phyloP scores from a whole-genome alignment of 35 echinoderm and acorn worm species.

The Strongylocentrotus purpuratus region DNA sequence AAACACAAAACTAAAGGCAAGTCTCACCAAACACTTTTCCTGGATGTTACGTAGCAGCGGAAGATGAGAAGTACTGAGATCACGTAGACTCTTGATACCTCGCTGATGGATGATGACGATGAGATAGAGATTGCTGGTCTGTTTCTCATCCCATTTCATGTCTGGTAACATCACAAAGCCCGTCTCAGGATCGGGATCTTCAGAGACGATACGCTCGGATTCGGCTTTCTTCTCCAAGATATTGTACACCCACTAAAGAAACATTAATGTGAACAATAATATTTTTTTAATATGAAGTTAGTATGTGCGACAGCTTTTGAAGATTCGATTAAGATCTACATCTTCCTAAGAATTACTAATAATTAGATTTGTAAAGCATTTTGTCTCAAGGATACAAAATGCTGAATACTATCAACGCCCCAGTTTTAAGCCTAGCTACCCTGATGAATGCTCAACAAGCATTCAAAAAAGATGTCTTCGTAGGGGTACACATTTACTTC shows the following conservation, averaged over 20 bases:
- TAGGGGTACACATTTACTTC: too few species aligned
- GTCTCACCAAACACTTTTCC: constrained; percentile 84
- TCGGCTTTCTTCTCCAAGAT: constrained; percentile 94
- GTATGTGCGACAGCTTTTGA: too few species aligned
- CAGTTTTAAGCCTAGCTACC: neutral
- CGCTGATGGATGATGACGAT: constrained; percentile 80
- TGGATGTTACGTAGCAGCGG: constrained; percentile 84
- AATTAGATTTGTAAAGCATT: too few species aligned
- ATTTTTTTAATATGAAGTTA: neutral
- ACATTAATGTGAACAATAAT: neutral
- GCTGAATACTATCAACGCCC: too few species aligned
- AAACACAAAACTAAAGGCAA: neutral
- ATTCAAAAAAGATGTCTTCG: too few species aligned
- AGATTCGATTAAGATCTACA: neutral
- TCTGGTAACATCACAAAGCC: constrained; percentile 93
- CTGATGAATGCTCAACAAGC: too few species aligned
- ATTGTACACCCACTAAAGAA: constrained; percentile 95
- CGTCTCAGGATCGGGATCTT: constrained; percentile 82
- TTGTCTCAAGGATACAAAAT: too few species aligned
- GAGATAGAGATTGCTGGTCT: constrained; percentile 75
- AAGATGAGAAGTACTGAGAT: constrained; percentile 74
- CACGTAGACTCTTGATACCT: constrained; percentile 78
- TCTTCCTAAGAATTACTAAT: neutral
- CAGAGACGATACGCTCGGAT: constrained; percentile 81
- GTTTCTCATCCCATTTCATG: constrained; percentile 94